Conservation (phyloP, 2,113 vertebrate genomes). For the Octodon degus region DNA sequence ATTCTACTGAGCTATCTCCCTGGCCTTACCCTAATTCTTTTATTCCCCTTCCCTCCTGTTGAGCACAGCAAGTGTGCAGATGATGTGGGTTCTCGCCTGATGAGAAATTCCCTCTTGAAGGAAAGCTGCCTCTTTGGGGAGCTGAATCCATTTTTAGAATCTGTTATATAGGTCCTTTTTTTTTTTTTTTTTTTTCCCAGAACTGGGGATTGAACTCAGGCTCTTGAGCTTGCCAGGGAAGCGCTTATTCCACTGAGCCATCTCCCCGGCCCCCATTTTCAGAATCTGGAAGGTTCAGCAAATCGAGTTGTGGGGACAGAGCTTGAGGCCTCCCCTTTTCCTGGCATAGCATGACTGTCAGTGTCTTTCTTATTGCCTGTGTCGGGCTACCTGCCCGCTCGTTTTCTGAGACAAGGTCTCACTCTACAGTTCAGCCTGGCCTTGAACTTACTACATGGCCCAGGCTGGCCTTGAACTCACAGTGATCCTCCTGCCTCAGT, state of each 20-base stretch:
- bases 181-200: no score
- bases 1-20: no score
- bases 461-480: neutral
- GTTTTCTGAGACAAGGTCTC: neutral
- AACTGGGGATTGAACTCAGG: no score
- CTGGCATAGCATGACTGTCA: fast-evolving
- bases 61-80: neutral
- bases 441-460: neutral
- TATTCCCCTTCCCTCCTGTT: neutral
- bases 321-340: neutral
- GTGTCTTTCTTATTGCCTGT: neutral
- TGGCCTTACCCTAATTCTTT: no score
- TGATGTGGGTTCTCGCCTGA: neutral
- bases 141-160: neutral
- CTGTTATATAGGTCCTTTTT: neutral
- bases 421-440: neutral
- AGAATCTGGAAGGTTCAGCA: neutral
- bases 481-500: neutral
- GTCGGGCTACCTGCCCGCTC: neutral
- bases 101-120: neutral
- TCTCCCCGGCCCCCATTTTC: no score
- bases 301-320: neutral
- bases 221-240: no score
- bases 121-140: neutral
- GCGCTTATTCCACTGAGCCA: no score